Evolutionary conservation across 2,888 invertebrate genomes (phyloP).

Genomic region (Sphaerophoria rueppellii): DNA sequence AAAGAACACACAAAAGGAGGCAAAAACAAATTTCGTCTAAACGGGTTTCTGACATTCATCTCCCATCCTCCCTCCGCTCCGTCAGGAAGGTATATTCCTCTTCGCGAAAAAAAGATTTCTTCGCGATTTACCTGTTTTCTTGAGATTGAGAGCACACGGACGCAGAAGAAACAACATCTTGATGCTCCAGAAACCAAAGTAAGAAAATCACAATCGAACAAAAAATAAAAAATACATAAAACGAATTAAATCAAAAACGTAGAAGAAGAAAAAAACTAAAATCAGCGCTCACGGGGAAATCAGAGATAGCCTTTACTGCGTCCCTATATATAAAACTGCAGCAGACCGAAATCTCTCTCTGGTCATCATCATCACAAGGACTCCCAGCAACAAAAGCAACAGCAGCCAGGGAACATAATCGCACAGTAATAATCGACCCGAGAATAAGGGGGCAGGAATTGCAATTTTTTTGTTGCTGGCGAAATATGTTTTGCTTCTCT

Average conservation of each 20-base stretch:
- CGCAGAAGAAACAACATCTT: constrained; percentile 31
- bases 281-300: constrained; percentile 52
- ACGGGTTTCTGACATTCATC: constrained; percentile 45
- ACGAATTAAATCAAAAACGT: constrained; percentile 46
- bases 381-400: constrained; percentile 24
- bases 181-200: constrained; percentile 32
- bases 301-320: constrained; percentile 29
- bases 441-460: constrained; percentile 38
- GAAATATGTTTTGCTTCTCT: constrained; percentile 11
- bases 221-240: constrained; percentile 8
- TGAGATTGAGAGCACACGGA: constrained; percentile 29
- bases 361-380: constrained; percentile 61
- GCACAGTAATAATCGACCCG: constrained; percentile 51
- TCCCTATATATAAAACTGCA: not conserved
- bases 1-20: constrained; percentile 40
- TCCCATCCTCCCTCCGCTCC: not conserved
- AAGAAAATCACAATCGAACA: not conserved
- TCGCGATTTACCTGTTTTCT: constrained; percentile 67
- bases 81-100: not conserved
- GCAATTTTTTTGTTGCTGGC: not conserved
- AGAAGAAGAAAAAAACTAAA: constrained; percentile 42
- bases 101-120: constrained; percentile 41
- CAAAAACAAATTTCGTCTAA: constrained; percentile 34
- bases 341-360: constrained; percentile 21
- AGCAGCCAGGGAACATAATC: constrained; percentile 48